A percentile compares a stretch with the other conserved stretches of the same genome.
phyloP scores from a whole-genome alignment of 1,140 invertebrate species.

The Cydia splendana region DNA sequence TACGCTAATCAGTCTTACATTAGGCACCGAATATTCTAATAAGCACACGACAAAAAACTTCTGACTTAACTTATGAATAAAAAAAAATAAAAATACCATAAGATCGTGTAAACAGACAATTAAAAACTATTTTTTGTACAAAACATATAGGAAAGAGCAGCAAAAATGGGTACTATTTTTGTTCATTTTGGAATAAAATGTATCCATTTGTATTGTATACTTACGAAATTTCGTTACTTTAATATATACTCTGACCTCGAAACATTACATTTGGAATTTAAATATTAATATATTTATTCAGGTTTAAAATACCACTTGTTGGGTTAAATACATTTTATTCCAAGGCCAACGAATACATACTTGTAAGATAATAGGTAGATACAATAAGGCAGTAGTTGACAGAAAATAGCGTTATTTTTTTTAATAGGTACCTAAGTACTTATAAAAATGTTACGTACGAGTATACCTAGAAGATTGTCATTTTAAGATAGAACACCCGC shows the following conservation, averaged over 20 bases:
- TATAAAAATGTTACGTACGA: no score
- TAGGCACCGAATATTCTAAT: slow-evolving; percentile 36
- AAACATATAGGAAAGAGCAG: no score
- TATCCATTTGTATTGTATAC: background rate
- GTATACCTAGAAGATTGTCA: no score
- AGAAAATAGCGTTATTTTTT: no score
- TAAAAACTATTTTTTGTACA: no score
- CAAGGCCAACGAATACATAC: background rate
- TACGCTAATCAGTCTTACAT: slow-evolving; percentile 37
- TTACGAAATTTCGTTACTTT: background rate
- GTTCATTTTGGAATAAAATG: background rate
- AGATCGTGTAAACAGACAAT: background rate
- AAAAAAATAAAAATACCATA: background rate
- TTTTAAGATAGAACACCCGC: no score
- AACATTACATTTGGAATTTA: slow-evolving; percentile 1
- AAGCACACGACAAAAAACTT: background rate
- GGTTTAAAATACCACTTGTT: background rate
- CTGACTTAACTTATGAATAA: background rate
- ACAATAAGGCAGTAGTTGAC: background rate
- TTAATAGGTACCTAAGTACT: no score
- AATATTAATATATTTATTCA: background rate
- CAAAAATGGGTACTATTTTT: no score
- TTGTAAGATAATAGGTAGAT: background rate
- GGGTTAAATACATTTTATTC: background rate
- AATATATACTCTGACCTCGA: background rate